Base-by-base conservation (phyloP, 2,888 invertebrate genomes). In the Eilema caniola region DNA sequence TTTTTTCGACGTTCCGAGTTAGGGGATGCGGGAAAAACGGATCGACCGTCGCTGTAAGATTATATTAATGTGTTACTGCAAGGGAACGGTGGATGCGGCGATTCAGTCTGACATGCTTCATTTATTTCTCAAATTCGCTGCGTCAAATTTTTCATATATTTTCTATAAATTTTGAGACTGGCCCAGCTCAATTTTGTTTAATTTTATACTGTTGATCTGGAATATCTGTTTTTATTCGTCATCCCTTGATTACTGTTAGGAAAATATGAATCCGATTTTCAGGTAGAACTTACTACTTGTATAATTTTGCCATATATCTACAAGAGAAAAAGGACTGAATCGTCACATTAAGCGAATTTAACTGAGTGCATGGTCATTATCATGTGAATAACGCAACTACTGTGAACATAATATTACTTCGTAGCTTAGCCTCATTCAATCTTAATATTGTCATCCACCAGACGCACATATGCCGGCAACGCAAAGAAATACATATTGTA, bases 21-120 rank as follows among this genome's bases (percentile, higher is more conserved):
- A 98, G 98, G 93, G 99, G 99, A 90, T 97, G 97, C 93, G 99
- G 99, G 90, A 99, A 98, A 96, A 99, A 99, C 95, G 99, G 99
- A 94, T 99, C 99, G 82, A 98, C 99, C 83, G 98, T 99, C 91
- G 99, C 99, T 93, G 99, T 98, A 97, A 97, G 98, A 90, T 79
- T 78, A 75, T 73, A 78, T 79, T 61, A 12, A 37, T 66, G 23
- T 59, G 59, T 66, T 66, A 72, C 68, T 72, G 71, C 71, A 69
- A 75, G 76, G 81, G 75, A 66, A 67, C 71, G 76, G 67, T 66
- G 67, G 63, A 80, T 82, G 83, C 24, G 83, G 70, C 74, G 76
- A 82, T 82, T 80, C 82, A 80, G 80, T 75, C 67, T 16, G n/a
- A 41, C 53, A 23, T 23, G n/a, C 25, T 25, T 41, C 10, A 25